Evolutionary conservation across 2,888 invertebrate species (phyloP), one percentile per base, ranked within the genome.

Genomic region (Magallana nippona): DNA sequence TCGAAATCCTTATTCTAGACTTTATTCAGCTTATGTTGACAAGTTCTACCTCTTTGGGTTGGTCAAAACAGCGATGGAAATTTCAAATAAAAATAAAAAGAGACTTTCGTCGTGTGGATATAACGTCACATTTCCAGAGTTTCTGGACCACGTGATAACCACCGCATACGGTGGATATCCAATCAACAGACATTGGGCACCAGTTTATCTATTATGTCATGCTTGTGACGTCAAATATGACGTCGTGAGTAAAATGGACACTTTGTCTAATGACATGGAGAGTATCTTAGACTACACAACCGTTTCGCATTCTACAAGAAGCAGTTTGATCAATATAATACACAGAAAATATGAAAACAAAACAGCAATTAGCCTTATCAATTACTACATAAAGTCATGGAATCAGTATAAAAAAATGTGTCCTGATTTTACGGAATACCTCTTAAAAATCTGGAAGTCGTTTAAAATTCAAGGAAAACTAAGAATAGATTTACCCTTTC

Each of bases 201-300:
- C 82, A 13, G 56, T 82, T 55, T 82, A 82, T 71, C 27, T 82
- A 55, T 71, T 82, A n/a, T 82, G 82, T 55, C 82, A 82, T 55
- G 71, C 82, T 3, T 82, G 82, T 55, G 71, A 71, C 17, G 60
- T 82, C 15, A 63, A n/a, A 22, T 82, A 82, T 55, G 55, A 82
- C 22, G 19, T 82, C 56, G 60, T 82, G 44, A 22, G 22, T 19
- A 71, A 55, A 55, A 44, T 17, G 19, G 56, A 71, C 55, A 55
- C 71, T 15, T 56, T 82, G 17, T 55, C 82, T 55, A 19, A 19
- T 22, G 82, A 82, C 22, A 17, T 71, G 8, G 71, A 82, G 22
- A 19, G 71, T 55, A 15, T 71, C 1, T 71, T 82, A 15, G 63
- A 82, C 27, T 15, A 55, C 10, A 22, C 13, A 11, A 82, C 77